Conservation (phyloP, 1,140 invertebrate species). For the Helicoverpa armigera region DNA sequence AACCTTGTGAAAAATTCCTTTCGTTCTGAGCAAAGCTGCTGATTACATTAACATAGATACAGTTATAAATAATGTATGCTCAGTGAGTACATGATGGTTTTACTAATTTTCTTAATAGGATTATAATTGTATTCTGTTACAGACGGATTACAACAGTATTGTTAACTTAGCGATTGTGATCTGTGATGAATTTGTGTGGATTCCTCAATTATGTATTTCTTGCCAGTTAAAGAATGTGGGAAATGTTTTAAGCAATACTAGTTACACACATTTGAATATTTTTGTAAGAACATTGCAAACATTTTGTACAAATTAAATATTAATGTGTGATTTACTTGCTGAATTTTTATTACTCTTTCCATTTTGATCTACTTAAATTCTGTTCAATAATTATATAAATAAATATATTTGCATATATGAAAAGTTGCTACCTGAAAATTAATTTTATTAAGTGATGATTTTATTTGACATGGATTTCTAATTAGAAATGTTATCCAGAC, state of each 20-base stretch:
- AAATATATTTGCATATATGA: too few relatives aligned
- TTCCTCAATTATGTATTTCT: not conserved
- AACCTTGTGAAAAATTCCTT: conserved; percentile 18
- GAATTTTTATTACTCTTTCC: too few relatives aligned
- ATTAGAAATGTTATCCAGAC: not conserved
- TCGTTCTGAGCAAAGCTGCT: not conserved
- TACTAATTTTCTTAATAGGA: conserved; percentile 27
- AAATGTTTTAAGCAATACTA: not conserved
- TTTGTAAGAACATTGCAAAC: too few relatives aligned
- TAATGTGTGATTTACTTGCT: too few relatives aligned
- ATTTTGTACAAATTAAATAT: too few relatives aligned
- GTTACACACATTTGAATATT: too few relatives aligned
- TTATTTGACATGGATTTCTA: not conserved
- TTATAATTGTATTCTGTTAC: conserved; percentile 39
- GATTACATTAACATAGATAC: conserved; percentile 13
- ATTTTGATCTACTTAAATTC: too few relatives aligned
- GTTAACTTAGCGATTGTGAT: conserved; percentile 25
- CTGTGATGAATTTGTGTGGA: not conserved
- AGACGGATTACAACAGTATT: conserved; percentile 9
- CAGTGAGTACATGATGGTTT: conserved; percentile 12
- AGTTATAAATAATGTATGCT: conserved; percentile 35
- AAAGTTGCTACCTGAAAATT: too few relatives aligned
- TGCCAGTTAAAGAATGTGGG: not conserved
- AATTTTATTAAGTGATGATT: not conserved
- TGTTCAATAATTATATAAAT: too few relatives aligned